Percentiles rank a stretch among this genome's conserved stretches.
phyloP scores from a whole-genome alignment of 1,140 invertebrate genomes.

The Drosophila gunungcola region DNA sequence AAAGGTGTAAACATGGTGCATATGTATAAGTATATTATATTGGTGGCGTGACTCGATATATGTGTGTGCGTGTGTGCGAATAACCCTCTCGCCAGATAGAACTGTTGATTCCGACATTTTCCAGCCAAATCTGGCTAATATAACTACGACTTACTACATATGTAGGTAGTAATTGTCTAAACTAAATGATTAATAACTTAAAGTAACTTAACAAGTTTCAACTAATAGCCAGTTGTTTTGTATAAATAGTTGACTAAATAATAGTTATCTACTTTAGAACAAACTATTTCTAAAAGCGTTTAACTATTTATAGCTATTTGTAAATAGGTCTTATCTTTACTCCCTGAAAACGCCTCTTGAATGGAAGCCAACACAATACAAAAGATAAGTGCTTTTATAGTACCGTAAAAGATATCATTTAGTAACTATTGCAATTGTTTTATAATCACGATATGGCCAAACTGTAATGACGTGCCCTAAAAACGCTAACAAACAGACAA shows the following conservation, averaged over 20 bases:
- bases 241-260: too few relatives aligned
- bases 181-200: too few relatives aligned
- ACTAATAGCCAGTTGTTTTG: too few relatives aligned
- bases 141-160: background rate
- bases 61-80: conserved; percentile 13
- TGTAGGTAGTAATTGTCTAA: too few relatives aligned
- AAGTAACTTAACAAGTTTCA: too few relatives aligned
- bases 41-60: conserved; percentile 61
- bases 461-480: conserved; percentile 7
- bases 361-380: conserved; percentile 1
- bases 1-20: conserved; percentile 31
- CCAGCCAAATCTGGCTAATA: conserved; percentile 1
- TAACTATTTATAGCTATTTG: background rate
- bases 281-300: too few relatives aligned
- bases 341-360: background rate
- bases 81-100: conserved; percentile 19
- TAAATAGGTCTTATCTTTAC: conserved; percentile 2
- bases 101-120: conserved; percentile 7
- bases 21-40: background rate
- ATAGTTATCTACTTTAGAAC: too few relatives aligned
- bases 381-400: conserved; percentile 20
- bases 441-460: conserved; percentile 18
- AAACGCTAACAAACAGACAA: background rate
- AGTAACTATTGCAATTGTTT: conserved; percentile 27
- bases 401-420: conserved; percentile 16